phyloP scores from a whole-genome alignment of 2,113 vertebrate genomes.

The Leptobrachium ailaonicum region DNA sequence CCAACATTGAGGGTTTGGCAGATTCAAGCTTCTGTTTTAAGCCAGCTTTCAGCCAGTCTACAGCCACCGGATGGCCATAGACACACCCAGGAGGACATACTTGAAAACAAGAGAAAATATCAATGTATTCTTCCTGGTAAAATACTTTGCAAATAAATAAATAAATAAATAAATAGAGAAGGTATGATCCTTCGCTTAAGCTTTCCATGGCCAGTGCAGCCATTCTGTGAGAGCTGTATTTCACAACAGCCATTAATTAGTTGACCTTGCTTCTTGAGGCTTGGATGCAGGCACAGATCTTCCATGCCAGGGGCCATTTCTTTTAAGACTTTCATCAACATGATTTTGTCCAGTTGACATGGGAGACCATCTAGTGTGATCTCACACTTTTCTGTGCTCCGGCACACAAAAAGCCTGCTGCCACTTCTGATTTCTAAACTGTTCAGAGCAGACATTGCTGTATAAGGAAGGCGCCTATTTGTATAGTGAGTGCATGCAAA shows the following conservation, averaged over 20 bases:
- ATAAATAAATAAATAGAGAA: not conserved
- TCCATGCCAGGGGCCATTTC: slow-evolving; percentile 64
- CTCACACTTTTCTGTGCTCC: slow-evolving; percentile 83
- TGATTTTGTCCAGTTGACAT: not conserved
- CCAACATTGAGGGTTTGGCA: not conserved
- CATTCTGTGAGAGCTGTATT: slow-evolving; percentile 74
- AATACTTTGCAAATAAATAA: too few relatives aligned
- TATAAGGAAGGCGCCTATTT: slow-evolving; percentile 49
- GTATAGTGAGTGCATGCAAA: slow-evolving; percentile 88
- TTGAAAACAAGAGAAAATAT: too few relatives aligned
- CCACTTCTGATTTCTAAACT: slow-evolving; percentile 67
- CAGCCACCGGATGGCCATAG: slow-evolving; percentile 45
- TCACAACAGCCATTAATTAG: slow-evolving; percentile 67
- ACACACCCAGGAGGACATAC: slow-evolving; percentile 19
- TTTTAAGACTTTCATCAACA: slow-evolving; percentile 64
- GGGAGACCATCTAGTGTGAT: slow-evolving; percentile 72
- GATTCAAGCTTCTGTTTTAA: slow-evolving; percentile 61
- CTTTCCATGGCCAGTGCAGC: slow-evolving; percentile 89
- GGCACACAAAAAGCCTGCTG: slow-evolving; percentile 70
- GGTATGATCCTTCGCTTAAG: slow-evolving; percentile 77
- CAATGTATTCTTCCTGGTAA: too few relatives aligned
- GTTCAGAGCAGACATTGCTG: slow-evolving; percentile 73
- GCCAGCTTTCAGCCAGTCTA: slow-evolving; percentile 67
- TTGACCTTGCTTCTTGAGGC: slow-evolving; percentile 48
- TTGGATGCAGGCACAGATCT: slow-evolving; percentile 65